Base-by-base conservation (phyloP, 2,888 invertebrate species). In the Ormyrus thymus region DNA sequence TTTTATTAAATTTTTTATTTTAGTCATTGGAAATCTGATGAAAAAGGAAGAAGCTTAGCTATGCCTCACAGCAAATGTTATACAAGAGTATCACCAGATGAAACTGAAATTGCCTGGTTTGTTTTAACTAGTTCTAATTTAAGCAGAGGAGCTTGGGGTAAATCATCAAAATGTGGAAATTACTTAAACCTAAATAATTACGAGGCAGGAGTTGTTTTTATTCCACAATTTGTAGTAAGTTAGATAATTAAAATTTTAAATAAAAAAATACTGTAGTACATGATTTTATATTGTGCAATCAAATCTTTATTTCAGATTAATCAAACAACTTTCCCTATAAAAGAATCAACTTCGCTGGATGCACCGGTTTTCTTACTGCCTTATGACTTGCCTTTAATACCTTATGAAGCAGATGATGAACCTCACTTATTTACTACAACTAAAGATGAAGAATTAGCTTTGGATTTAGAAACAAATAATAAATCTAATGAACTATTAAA, bases 121-220 rank as follows among this genome's bases (percentile, higher is more conserved):
- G 90, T 97, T 0, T 91, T 98, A 0, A 97, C 98, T 0, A 98
- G 98, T 73, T 97, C 96, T 0, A 99, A 99, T 91, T 91, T 98
- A 46, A 98, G 98, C 11, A 98, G 98, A 91, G 97, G 98, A 0
- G 99, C 98, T 0, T 99, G 98, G 99, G 99, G 99, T 59, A 92
- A 92, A 0, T 87, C 92, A 0, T 93, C 95, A 53, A 86, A 89
- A 48, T 7, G 13, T 7, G 46, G 62, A 6, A 91, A 91, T 80
- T 65, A 68, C 0, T 87, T 92, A 70, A 90, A 91, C 83, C 93
- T 98, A 8, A 93, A 95, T 88, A 97, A 96, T 58, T 98, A 96
- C 87, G 98, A 99, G 90, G 95, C 94, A 0, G 98, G 98, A 0
- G 96, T 98, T 0, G 87, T 98, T 65, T 95, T 98, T 84, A 84